Evolutionary conservation across 2,888 invertebrate genomes (phyloP).

Genomic region (Pinctada fucata): DNA sequence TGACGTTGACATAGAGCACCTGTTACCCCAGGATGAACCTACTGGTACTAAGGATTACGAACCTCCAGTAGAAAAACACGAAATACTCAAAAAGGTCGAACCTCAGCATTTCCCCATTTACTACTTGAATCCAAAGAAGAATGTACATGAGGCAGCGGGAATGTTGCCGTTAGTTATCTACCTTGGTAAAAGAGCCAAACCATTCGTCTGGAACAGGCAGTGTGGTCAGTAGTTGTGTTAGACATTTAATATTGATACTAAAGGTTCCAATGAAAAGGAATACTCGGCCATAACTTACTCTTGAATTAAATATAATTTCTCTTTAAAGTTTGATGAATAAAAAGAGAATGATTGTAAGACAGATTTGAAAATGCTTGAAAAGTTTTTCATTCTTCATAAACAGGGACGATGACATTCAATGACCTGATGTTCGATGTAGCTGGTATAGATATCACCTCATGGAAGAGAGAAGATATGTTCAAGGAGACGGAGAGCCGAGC

Average conservation of each 20-base stretch:
- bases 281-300: too few species aligned
- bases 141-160: slow-evolving; percentile 69
- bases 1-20: slow-evolving; percentile 55
- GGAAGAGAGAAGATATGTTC: slow-evolving; percentile 71
- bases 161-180: slow-evolving; percentile 69
- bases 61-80: slow-evolving; percentile 17
- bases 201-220: slow-evolving; percentile 62
- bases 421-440: slow-evolving; percentile 73
- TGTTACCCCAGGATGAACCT: slow-evolving; percentile 42
- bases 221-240: slow-evolving; percentile 58
- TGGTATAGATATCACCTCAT: slow-evolving; percentile 70
- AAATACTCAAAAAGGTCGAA: slow-evolving; percentile 45
- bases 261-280: too few species aligned
- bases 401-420: slow-evolving; percentile 69
- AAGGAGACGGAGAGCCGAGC: slow-evolving; percentile 66
- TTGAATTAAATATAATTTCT: too few species aligned
- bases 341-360: too few species aligned
- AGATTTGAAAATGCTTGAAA: too few species aligned
- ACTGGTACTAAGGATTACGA: slow-evolving; percentile 11
- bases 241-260: too few species aligned
- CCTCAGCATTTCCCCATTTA: slow-evolving; percentile 70
- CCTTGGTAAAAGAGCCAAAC: slow-evolving; percentile 67
- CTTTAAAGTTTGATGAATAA: too few species aligned
- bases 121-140: slow-evolving; percentile 62
- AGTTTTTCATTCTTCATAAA: too few species aligned